A percentile compares a stretch with the other conserved stretches of the same genome.
Conservation (phyloP, 2,797 vertebrate genomes). For the Gymnoscopelus microlampas region DNA sequence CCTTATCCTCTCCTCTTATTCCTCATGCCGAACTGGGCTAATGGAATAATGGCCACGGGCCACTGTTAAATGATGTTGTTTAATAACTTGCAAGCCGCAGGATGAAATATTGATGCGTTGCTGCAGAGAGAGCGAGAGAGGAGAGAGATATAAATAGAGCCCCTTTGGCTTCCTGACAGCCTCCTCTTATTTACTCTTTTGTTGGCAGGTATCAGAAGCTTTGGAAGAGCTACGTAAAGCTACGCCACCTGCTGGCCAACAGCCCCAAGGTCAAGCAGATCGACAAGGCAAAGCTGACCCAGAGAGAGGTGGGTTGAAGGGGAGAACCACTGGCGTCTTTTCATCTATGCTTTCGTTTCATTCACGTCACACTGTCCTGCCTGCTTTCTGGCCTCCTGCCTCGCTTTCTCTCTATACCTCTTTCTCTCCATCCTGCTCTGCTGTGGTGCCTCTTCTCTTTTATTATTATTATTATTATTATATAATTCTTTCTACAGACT, state of each 20-base stretch:
- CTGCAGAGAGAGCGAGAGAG: constrained; percentile 11
- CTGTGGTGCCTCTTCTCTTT: neutral
- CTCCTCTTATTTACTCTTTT: constrained; percentile 22
- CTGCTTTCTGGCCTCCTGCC: too few relatives aligned
- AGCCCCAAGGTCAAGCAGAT: constrained; percentile 99
- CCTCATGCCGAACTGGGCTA: constrained; percentile 39
- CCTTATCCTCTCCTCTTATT: constrained; percentile 1
- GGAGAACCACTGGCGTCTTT: too few relatives aligned
- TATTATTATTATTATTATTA: too few relatives aligned
- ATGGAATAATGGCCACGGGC: constrained; percentile 55
- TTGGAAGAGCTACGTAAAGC: constrained; percentile 99
- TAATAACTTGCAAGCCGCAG: constrained; percentile 41
- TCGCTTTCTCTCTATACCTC: neutral
- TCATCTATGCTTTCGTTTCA: too few relatives aligned
- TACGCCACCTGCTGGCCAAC: constrained; percentile 97
- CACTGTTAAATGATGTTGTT: constrained; percentile 59
- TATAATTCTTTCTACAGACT: too few relatives aligned
- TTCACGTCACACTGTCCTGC: too few relatives aligned
- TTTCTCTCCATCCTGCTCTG: neutral
- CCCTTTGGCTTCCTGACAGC: constrained; percentile 27
- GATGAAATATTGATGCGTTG: constrained; percentile 67
- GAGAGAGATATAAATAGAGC: neutral
- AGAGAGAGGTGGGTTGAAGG: constrained; percentile 88
- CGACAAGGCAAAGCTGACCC: constrained; percentile 97
- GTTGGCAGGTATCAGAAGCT: constrained; percentile 94